Evolutionary conservation across 2,797 vertebrate genomes (phyloP), one percentile per base, ranked within the genome.

Genomic region (Mastacembelus armatus): DNA sequence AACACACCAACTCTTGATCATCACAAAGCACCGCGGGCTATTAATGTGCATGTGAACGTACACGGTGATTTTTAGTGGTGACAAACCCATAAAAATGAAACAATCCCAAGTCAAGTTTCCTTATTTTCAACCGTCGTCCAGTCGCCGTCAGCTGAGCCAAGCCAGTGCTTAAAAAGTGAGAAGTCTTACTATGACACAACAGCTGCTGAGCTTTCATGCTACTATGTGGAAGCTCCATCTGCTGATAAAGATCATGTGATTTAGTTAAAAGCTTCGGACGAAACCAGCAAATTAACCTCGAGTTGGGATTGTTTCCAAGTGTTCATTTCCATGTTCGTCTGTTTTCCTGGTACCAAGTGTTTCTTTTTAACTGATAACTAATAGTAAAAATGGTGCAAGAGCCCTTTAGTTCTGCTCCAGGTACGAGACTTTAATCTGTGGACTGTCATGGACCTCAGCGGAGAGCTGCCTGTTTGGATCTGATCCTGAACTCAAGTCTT

Each of bases 401-500:
- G 66, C 29, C 43, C 55, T 70, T 74, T 14, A 71, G 48, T 59
- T 66, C 10, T 64, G 56, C 78, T 69, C 12, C 30, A 52, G 44
- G 66, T 45, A 61, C 35, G 0, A 62, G 32, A 55, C 40, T 18
- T 39, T 22, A 9, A 9, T 16, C 27, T 44, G 27, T 30, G 27
- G 40, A 22, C 33, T 22, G 22, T 11, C 4, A 24, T 27, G 7
- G 42, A 67, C 68, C 36, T 68, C 39, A 35, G 4, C 18, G 47
- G 19, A 33, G 50, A 39, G 29, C 40, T 38, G 16, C 35, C 56
- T 64, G 58, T 66, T 16, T 73, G 15, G 27, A 36, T 55, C 71
- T 71, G 64, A 56, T 56, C n/a, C n/a, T n/a, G n/a, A n/a, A n/a
- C n/a, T 45, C 11, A 4, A 76, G 77, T 89, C 82, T 87, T 86